phyloP scores from a whole-genome alignment of 2,113 vertebrate species.

The Notechis scutatus region DNA sequence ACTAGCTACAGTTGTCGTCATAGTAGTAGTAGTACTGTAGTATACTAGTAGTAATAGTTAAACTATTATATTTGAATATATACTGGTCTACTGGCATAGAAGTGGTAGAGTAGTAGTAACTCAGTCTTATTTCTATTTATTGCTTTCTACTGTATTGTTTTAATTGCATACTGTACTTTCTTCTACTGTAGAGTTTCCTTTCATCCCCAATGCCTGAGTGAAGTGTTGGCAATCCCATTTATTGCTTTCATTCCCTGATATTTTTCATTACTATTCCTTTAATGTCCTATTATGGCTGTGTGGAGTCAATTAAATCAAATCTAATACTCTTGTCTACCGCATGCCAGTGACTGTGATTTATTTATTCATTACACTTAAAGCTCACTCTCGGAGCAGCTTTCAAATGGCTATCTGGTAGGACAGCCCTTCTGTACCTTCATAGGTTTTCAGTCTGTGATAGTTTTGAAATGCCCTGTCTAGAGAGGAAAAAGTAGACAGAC shows the following conservation, averaged over 20 bases:
- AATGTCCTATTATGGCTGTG: not conserved
- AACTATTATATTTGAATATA: not conserved
- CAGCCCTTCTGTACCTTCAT: too few relatives aligned
- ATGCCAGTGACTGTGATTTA: not conserved
- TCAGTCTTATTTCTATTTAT: not conserved
- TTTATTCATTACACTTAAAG: not conserved
- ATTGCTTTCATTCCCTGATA: conserved; percentile 20
- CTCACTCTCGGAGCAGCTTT: too few relatives aligned
- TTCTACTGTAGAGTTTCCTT: not conserved
- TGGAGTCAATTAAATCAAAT: not conserved
- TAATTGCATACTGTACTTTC: not conserved
- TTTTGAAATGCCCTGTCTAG: too few relatives aligned
- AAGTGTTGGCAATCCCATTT: not conserved
- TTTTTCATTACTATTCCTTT: not conserved
- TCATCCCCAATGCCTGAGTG: not conserved
- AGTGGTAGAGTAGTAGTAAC: not conserved
- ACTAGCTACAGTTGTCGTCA: not conserved
- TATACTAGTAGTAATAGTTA: not conserved
- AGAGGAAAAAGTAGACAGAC: too few relatives aligned
- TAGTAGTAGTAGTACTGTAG: not conserved
- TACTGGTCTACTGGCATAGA: not conserved
- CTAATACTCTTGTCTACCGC: not conserved
- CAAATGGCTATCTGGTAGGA: too few relatives aligned
- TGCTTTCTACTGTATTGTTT: not conserved
- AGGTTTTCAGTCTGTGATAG: too few relatives aligned